Conservation (phyloP, 2,888 invertebrate genomes). For the Xiphydria camelus region DNA sequence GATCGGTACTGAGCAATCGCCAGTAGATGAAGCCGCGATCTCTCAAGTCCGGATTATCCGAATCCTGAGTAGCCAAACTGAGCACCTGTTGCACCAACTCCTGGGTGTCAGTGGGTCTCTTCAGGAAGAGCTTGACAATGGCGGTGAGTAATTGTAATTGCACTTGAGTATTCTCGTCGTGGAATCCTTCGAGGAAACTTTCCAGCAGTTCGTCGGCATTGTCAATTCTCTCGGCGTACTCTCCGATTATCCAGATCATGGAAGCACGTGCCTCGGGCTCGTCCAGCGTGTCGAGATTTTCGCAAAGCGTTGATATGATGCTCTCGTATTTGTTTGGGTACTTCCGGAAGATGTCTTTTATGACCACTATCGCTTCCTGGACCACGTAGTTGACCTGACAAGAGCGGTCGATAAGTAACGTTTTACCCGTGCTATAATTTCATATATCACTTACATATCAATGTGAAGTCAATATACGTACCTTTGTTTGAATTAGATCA, state of each 20-base stretch:
- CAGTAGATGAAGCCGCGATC: conserved; percentile 99
- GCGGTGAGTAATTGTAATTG: conserved; percentile 96
- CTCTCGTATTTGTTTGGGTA: conserved; percentile 99
- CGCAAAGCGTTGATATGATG: conserved; percentile 98
- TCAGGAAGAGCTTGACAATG: conserved; percentile 97
- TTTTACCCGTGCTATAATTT: too few relatives aligned
- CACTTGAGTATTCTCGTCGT: conserved; percentile 94
- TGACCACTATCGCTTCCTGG: conserved; percentile 99
- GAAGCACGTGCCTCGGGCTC: conserved; percentile 98
- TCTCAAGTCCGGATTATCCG: conserved; percentile 97
- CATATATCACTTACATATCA: too few relatives aligned
- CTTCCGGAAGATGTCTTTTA: conserved; percentile 96
- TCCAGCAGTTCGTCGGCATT: conserved; percentile 98
- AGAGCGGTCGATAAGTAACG: conserved; percentile 10
- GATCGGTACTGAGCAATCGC: conserved; percentile 97
- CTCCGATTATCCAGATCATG: conserved; percentile 96
- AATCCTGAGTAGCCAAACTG: conserved; percentile 86
- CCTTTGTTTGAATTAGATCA: conserved; percentile 98
- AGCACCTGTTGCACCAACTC: conserved; percentile 96
- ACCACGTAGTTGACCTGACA: conserved; percentile 91
- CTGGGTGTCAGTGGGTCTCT: conserved; percentile 97
- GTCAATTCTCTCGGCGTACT: conserved; percentile 99
- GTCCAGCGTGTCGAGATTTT: conserved; percentile 97
- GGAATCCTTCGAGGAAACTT: conserved; percentile 97
- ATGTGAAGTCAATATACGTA: too few relatives aligned